Percentiles rank a stretch among this genome's conserved stretches.
Evolutionary conservation across 2,113 vertebrate genomes (phyloP).

Genomic region (Psammodynastes pulverulentus): DNA sequence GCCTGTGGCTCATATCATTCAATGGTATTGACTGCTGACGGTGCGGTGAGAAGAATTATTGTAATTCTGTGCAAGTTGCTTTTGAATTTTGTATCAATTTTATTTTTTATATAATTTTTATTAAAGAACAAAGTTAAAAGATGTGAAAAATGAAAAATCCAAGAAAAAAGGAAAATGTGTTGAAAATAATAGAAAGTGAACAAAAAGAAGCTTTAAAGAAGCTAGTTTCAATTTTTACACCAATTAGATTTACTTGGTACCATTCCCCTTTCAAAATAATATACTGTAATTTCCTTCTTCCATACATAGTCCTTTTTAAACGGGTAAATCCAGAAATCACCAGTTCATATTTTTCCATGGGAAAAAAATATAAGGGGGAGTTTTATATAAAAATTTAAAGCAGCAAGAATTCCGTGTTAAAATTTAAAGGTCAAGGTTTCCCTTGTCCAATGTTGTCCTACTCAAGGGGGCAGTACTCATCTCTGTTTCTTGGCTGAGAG

Average conservation of each 20-base stretch:
- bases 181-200: background rate
- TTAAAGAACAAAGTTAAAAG: background rate
- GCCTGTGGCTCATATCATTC: slow-evolving; percentile 97
- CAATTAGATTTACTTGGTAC: background rate
- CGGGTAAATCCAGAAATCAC: background rate
- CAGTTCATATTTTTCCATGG: background rate
- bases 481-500: too few relatives aligned
- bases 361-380: background rate
- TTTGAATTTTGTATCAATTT: fast-evolving
- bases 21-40: slow-evolving; percentile 89
- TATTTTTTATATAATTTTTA: background rate
- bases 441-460: too few relatives aligned
- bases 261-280: background rate
- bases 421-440: background rate
- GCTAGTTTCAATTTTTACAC: background rate
- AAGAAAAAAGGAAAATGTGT: background rate
- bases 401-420: background rate
- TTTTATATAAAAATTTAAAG: fast-evolving
- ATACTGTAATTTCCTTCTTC: background rate
- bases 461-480: too few relatives aligned
- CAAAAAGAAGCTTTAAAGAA: background rate
- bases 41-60: slow-evolving; percentile 79
- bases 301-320: background rate
- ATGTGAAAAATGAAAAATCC: background rate
- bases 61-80: background rate